Evolutionary conservation across 2,113 vertebrate genomes (phyloP), one percentile per base, ranked within the genome.

Genomic region (Hipposideros armiger): DNA sequence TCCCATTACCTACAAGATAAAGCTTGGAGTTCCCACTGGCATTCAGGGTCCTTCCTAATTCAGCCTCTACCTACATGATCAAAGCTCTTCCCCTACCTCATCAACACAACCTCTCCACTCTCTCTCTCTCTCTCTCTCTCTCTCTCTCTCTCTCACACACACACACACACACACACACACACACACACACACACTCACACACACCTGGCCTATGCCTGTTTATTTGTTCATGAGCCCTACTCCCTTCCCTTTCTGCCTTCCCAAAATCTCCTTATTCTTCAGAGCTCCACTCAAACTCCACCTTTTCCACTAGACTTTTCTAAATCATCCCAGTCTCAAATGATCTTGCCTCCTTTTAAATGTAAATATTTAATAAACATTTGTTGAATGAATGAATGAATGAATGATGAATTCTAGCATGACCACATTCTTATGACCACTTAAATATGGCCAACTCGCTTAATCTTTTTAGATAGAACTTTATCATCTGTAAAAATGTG

Each of bases 401-500:
- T 87, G 50, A 74, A 66, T 30, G 11, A 86, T 78, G 14, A 66
- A 47, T 54, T 74, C 32, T 26, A 70, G 45, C 28, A 66, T 14
- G 19, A 93, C n/a, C 19, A 45, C 54, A 69, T 77, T 90, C 56
- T 83, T 89, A 70, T 32, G 42, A 58, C 58, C 66, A 64, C 58
- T 94, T 89, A 60, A 82, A 77, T 66, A 50, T 82, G 80, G 47
- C 73, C 60, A 78, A 45, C 60, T 83, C 67, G 6, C 16, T 93
- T 72, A 93, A 76, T 17, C 28, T 87, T 90, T 77, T 83, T 24
- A 89, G 17, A 81, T 32, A 47, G 0, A 74, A 10, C 77, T 87
- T 94, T 64, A 67, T 80, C 56, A 73, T 72, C 36, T 78, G 30
- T 50, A 90, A 90, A 97, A 90, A 94, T 73, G 58, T 90, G 62